Base-by-base conservation (phyloP, 2,797 vertebrate genomes). In the Dendrocincla tyrannina region DNA sequence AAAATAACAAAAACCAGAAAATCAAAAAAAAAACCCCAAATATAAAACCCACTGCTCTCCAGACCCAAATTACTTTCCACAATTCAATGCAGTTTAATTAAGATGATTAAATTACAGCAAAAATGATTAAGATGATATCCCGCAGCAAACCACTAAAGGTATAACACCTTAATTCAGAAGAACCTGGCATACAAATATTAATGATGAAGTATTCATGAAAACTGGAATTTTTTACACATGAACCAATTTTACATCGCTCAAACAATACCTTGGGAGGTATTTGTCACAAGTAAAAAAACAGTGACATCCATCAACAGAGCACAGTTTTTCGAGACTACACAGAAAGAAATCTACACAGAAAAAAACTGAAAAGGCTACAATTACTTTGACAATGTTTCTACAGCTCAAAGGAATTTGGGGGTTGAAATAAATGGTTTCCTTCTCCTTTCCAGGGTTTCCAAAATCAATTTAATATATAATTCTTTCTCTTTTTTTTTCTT, bases 351-450 rank as follows among this genome's bases (percentile, higher is more conserved):
- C 91, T 88, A 68, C 30, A 6, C 58, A 74, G 96, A 72, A 95
- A 95, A 93, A 96, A 94, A 6, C 0, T 84, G 93, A 97, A 94
- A 96, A 94, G 93, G 85, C 92, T 97, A 95, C 96, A 97, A 97
- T 97, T 97, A 97, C 94, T 85, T 85, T 97, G 96, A 97, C 96
- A 97, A 66, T 96, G 94, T 97, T 97, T 97, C 95, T 95, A 97
- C 89, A 97, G 96, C 94, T 96, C 89, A 73, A 58, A 97, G 92
- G 84, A 97, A 96, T 95, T 95, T 96, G 95, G 94, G 86, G 91
- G 93, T 81, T 97, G 96, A 97, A 97, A 97, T 96, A 97, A 96
- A 92, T 89, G 94, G 96, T 97, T 97, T 96, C 78, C 88, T 97
- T 97, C 88, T 91, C 75, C 85, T 92, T 96, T 67, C 56, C 56